These are phyloP conservation scores for Potorous gilbertii DNA, from an alignment of 2,797 vertebrate species.

Conservation along the genomic window DNA sequence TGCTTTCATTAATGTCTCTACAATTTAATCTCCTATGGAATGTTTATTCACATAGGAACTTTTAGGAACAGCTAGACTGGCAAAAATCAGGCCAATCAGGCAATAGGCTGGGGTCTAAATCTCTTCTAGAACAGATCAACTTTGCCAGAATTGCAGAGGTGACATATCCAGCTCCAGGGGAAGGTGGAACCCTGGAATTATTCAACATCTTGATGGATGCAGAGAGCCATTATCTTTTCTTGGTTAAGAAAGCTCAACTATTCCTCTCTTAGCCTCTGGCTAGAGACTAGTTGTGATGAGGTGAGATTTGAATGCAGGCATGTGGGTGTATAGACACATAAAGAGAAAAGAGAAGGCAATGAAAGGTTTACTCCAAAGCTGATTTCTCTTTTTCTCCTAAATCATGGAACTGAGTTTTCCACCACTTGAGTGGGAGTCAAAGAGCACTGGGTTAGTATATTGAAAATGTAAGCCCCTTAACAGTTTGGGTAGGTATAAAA, in stretches of 20 bases:
- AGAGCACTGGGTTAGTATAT: slow-evolving; percentile 24
- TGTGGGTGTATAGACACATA: neutral
- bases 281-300: slow-evolving; percentile 50
- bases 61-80: slow-evolving; percentile 29
- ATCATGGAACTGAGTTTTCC: slow-evolving; percentile 15
- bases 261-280: slow-evolving; percentile 46
- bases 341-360: neutral
- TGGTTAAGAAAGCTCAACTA: slow-evolving; percentile 60
- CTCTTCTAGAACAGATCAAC: slow-evolving; percentile 37
- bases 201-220: slow-evolving; percentile 36
- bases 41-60: slow-evolving; percentile 14
- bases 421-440: neutral
- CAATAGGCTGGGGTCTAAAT: slow-evolving; percentile 24
- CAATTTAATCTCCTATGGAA: slow-evolving; percentile 2
- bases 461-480: neutral
- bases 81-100: slow-evolving; percentile 34
- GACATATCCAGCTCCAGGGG: slow-evolving; percentile 19
- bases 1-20: neutral
- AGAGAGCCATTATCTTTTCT: slow-evolving; percentile 1
- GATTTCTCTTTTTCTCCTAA: slow-evolving; percentile 34
- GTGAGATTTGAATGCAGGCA: slow-evolving; percentile 5
- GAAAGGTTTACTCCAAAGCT: slow-evolving; percentile 40
- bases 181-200: slow-evolving; percentile 39
- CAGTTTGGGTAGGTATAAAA: slow-evolving; percentile 19
- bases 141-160: slow-evolving; percentile 3